Evolutionary conservation across 2,113 vertebrate species (phyloP), one percentile per base, ranked within the genome.

Genomic region (Rhinopithecus roxellana): DNA sequence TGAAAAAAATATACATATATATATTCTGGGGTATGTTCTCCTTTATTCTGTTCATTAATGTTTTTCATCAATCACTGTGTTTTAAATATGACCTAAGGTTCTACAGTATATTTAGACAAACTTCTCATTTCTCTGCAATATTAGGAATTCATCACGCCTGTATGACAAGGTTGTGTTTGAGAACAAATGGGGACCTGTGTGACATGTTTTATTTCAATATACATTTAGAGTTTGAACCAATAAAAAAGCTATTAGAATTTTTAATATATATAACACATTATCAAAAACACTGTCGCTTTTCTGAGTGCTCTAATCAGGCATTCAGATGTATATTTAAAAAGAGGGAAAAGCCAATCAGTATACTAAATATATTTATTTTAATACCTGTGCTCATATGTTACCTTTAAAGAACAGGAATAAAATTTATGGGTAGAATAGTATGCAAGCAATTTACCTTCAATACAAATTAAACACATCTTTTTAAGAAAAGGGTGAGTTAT

Each of bases 291-390:
- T 43, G 32, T 38, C 70, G 59, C 11, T 89, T 90, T 97, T 89
- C 70, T 89, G 38, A 96, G 40, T 57, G 70, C 50, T 81, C 43
- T 50, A 69, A 69, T 69, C 2, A 9, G 70, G 50, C n/a, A 52
- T 72, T 74, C 40, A 50, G 55, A 64, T n/a, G 2, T 93, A 45
- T 52, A n/a, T 13, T 64, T n/a, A 35, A 55, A 23, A 85, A 61
- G 50, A 80, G 93, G 40, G 55, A 84, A 83, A 50, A n/a, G 45
- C 4, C 9, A 74, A 48, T 52, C 84, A 80, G 52, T 81, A 64
- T 38, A 78, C 16, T 82, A 86, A 94, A 92, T 89, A 38, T 69
- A 83, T 55, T 94, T 96, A 61, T 85, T 85, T 86, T 88, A 90
- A 83, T 70, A 70, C 6, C 22, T 92, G 11, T 82, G 59, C 13